These are phyloP conservation scores for Agrochola litura DNA, from an alignment of 2,888 invertebrate genomes.

Conservation along the genomic window DNA sequence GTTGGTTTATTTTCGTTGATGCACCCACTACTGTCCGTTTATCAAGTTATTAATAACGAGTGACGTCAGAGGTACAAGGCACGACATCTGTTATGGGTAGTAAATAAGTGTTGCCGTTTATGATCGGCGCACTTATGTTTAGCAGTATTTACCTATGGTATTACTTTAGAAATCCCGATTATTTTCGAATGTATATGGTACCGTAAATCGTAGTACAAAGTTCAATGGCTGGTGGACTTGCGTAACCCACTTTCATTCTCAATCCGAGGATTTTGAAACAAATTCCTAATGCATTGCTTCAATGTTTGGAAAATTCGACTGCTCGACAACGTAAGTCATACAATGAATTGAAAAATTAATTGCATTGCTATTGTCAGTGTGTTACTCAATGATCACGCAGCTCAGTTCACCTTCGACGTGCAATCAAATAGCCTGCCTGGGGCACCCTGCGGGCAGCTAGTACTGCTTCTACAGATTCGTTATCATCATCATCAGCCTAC, in stretches of 20 bases:
- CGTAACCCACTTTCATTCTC: background rate
- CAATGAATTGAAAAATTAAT: too few species aligned
- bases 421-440: too few species aligned
- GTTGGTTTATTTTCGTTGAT: background rate
- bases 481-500: too few species aligned
- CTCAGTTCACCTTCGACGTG: too few species aligned
- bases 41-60: background rate
- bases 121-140: background rate
- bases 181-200: background rate
- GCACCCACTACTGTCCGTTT: background rate
- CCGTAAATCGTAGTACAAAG: background rate
- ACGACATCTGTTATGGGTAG: background rate
- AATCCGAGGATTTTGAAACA: too few species aligned
- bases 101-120: background rate
- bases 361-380: too few species aligned
- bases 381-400: too few species aligned
- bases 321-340: too few species aligned
- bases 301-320: too few species aligned
- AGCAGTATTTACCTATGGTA: background rate
- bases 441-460: too few species aligned
- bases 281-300: too few species aligned
- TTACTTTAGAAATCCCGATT: background rate
- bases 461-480: too few species aligned
- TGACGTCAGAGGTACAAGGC: background rate
- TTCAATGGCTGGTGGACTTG: background rate